These are phyloP conservation scores for Aptenodytes forsteri DNA, from an alignment of 2,113 vertebrate species.

Conservation along the genomic window DNA sequence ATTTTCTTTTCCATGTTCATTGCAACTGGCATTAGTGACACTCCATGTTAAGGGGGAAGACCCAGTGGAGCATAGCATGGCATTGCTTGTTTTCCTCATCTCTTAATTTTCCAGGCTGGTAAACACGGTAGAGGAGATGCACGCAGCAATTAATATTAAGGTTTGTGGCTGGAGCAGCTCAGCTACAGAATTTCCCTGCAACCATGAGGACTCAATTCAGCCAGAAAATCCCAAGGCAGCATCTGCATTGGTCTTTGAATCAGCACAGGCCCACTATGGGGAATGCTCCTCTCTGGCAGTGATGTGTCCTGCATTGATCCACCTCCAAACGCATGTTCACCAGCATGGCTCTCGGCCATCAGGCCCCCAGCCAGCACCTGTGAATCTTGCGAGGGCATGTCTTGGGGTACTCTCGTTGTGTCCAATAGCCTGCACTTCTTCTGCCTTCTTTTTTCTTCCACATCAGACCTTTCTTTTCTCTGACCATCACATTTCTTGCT, in stretches of 20 bases:
- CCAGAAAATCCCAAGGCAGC: neutral
- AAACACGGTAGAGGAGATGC: neutral
- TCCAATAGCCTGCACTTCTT: neutral
- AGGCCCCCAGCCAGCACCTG: neutral
- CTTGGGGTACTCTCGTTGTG: neutral
- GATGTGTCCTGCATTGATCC: neutral
- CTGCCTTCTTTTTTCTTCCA: neutral
- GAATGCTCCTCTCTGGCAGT: neutral
- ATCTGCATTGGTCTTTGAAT: neutral
- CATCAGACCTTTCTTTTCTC: neutral
- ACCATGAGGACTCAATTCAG: neutral
- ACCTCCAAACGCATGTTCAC: neutral
- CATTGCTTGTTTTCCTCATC: neutral
- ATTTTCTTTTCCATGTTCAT: neutral
- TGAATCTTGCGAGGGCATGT: neutral
- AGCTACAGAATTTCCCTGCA: neutral
- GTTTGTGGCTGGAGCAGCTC: neutral
- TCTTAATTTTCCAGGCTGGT: neutral
- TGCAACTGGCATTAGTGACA: neutral
- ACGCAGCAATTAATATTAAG: neutral
- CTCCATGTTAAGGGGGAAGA: neutral
- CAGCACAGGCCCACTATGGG: fast-evolving
- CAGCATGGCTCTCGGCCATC: neutral
- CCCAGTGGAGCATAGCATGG: neutral
- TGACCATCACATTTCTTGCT: neutral